Percentiles rank a stretch among this genome's conserved stretches.
Conservation (phyloP, 1,140 invertebrate species). For the Rhyacophila brunnea region DNA sequence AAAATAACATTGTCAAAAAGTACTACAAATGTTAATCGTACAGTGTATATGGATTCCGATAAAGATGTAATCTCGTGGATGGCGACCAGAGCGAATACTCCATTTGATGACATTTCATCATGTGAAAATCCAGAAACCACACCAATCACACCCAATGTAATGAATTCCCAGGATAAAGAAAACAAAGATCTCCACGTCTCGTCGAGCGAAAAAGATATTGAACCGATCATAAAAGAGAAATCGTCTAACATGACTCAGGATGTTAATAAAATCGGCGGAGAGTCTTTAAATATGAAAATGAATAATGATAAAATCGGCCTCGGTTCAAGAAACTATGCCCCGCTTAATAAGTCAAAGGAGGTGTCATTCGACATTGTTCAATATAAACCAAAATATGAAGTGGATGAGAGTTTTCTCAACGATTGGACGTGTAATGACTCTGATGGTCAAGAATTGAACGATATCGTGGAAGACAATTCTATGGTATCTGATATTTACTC, state of each 20-base stretch:
- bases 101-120: conserved; percentile 32
- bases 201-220: conserved; percentile 14
- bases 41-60: conserved; percentile 44
- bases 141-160: conserved; percentile 3
- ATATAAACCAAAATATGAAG: background rate
- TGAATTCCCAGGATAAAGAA: conserved; percentile 1
- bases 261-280: background rate
- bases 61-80: conserved; percentile 55
- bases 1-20: conserved; percentile 31
- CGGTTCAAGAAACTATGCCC: background rate
- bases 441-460: conserved; percentile 17
- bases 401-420: background rate
- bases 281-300: too few species aligned
- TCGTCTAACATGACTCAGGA: background rate
- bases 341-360: conserved; percentile 12
- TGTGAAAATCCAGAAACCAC: conserved; percentile 21
- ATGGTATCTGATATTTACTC: conserved; percentile 52
- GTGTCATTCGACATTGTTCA: conserved; percentile 10
- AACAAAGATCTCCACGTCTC: background rate
- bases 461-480: conserved; percentile 41
- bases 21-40: conserved; percentile 29
- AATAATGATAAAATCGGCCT: too few species aligned
- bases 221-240: conserved; percentile 23
- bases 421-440: conserved; percentile 1
- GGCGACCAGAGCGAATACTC: conserved; percentile 45